Evolutionary conservation across 2,113 vertebrate genomes (phyloP), one percentile per base, ranked within the genome.

Genomic region (Thunnus maccoyii): DNA sequence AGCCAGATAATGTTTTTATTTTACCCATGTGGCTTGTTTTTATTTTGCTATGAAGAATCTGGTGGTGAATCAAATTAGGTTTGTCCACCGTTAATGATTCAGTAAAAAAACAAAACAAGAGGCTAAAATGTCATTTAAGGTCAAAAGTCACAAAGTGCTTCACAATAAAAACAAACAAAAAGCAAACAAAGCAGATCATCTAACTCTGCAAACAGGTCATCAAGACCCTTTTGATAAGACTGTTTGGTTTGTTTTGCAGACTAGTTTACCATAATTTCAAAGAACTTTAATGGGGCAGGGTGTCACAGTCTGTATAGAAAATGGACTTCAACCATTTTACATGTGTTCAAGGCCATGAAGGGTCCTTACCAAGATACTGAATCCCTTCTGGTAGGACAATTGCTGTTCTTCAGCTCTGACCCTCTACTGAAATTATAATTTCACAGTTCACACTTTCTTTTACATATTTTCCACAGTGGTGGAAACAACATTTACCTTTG

Each of bases 171-270:
- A 41, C 36, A 41, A 41, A 41, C 36, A 7, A 41, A 9, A 8
- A 41, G 36, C 36, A 8, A 41, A 41, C 7, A 9, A 8, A 41
- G 36, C 36, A 8, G 9, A 41, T 41, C 2, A 41, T 41, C 9
- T 41, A 50, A 64, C 22, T 69, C 48, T 67, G n/a, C 16, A 56
- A 57, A 44, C 7, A 10, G 56, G 48, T 55, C 60, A 75, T 61
- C 2, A 3, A 52, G 55, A 25, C 55, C 46, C 36, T 68, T 52
- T 76, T 72, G 41, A 71, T 25, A 46, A 75, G 48, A 58, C 11
- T 6, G 55, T 20, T 30, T 41, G 30, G 36, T 36, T 30, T 46
- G 7, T 71, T 61, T 22, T 41, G 57, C 32, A 48, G 22, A 60
- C 5, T 48, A 51, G 10, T 69, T 13, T 50, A 41, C 51, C 32